Conservation (phyloP, 2,888 invertebrate species). For the Seladonia tumulorum region DNA sequence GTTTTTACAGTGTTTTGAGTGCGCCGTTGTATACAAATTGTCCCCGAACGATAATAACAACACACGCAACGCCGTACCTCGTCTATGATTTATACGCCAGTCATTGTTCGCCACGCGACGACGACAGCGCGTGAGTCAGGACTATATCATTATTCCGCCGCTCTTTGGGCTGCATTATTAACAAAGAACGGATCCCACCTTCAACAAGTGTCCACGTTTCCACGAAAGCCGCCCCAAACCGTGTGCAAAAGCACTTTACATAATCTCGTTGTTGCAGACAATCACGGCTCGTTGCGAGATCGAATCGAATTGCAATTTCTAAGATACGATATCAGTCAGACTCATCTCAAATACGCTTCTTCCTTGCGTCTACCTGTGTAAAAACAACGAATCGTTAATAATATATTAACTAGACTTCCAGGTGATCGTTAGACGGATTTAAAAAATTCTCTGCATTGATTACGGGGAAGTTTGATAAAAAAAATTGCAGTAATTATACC, state of each 20-base stretch:
- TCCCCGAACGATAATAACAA: slow-evolving; percentile 57
- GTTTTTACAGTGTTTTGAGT: slow-evolving; percentile 43
- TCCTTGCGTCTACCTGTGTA: not conserved
- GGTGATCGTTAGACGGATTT: not conserved
- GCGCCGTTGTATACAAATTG: slow-evolving; percentile 53
- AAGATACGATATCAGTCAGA: not conserved
- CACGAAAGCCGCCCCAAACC: slow-evolving; percentile 9
- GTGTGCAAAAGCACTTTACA: slow-evolving; percentile 1
- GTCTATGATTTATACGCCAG: slow-evolving; percentile 65
- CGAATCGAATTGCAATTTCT: not conserved
- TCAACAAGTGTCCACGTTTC: slow-evolving; percentile 54
- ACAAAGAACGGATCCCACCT: slow-evolving; percentile 47
- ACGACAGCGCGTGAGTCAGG: slow-evolving; percentile 59
- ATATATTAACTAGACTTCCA: not conserved
- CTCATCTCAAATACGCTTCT: not conserved
- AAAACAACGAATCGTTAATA: not conserved
- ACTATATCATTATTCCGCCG: slow-evolving; percentile 62
- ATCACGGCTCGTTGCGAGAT: not conserved
- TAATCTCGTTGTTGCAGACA: not conserved
- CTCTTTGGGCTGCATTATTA: slow-evolving; percentile 53
- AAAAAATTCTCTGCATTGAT: not conserved
- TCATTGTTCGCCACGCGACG: slow-evolving; percentile 70
- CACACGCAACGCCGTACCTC: slow-evolving; percentile 57
- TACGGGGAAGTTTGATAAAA: not conserved
- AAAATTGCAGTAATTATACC: not conserved